These are phyloP conservation scores for Thera britannica DNA, from an alignment of 2,888 invertebrate genomes.

Conservation along the genomic window DNA sequence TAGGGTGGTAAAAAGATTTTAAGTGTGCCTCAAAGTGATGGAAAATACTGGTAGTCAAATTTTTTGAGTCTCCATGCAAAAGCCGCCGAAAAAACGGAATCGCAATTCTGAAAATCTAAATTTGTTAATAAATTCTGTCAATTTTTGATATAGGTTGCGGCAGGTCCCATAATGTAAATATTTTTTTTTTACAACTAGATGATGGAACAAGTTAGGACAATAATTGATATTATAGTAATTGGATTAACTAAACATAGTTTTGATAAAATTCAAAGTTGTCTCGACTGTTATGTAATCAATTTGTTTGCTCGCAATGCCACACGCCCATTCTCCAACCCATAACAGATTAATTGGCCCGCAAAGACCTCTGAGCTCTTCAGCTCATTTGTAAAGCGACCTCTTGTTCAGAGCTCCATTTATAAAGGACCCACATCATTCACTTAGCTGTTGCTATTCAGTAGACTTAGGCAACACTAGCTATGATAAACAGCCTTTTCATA, in stretches of 20 bases:
- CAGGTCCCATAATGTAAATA: too few species aligned
- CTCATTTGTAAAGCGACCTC: slow-evolving; percentile 42
- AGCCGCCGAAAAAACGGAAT: too few species aligned
- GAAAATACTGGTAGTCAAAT: too few species aligned
- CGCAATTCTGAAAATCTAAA: too few species aligned
- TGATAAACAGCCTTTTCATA: neutral
- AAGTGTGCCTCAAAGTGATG: too few species aligned
- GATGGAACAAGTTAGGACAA: too few species aligned
- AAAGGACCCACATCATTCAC: slow-evolving; percentile 43
- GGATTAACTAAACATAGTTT: neutral
- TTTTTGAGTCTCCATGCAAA: too few species aligned
- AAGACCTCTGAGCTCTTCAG: slow-evolving; percentile 38
- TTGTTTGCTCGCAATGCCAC: slow-evolving; percentile 8
- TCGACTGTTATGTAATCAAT: neutral
- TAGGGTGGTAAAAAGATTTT: too few species aligned
- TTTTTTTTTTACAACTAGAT: too few species aligned
- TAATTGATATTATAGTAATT: neutral
- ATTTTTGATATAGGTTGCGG: too few species aligned
- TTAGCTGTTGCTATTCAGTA: slow-evolving; percentile 20
- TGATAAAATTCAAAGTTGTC: neutral
- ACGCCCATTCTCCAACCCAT: slow-evolving; percentile 14
- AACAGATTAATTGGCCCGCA: slow-evolving; percentile 41
- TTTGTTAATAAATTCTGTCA: too few species aligned
- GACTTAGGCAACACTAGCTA: slow-evolving; percentile 3
- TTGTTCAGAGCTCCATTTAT: slow-evolving; percentile 42